Evolutionary conservation across 23 tunicate genomes (phyloP).

Genomic region (Botrylloides violaceus): DNA sequence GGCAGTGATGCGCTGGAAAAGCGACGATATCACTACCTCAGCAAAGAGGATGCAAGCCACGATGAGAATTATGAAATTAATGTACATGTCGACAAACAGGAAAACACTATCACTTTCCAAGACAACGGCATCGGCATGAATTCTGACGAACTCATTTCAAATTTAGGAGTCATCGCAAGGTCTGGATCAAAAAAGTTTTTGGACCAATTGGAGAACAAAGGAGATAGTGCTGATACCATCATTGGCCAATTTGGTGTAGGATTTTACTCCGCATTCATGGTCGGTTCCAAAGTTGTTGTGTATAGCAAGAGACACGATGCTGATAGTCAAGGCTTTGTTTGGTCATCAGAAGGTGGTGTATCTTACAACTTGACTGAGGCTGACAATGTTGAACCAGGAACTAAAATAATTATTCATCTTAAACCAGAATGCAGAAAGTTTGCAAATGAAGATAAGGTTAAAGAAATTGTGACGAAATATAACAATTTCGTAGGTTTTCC

Average conservation of each 20-base stretch:
- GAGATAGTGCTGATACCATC: slow-evolving; percentile 60
- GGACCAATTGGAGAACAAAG: slow-evolving; percentile 45
- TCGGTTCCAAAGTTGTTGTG: slow-evolving; percentile 79
- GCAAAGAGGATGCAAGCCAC: slow-evolving; percentile 16
- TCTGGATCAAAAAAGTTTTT: slow-evolving; percentile 88
- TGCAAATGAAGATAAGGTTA: slow-evolving; percentile 68
- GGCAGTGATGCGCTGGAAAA: slow-evolving; percentile 93
- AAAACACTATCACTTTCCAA: slow-evolving; percentile 83
- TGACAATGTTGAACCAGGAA: slow-evolving; percentile 59
- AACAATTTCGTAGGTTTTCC: slow-evolving; percentile 87
- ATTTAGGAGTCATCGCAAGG: slow-evolving; percentile 80
- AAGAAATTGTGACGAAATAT: slow-evolving; percentile 72
- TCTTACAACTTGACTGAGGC: slow-evolving; percentile 71
- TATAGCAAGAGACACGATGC: slow-evolving; percentile 65
- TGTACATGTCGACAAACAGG: slow-evolving; percentile 58
- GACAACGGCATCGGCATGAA: slow-evolving; percentile 97
- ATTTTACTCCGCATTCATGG: slow-evolving; percentile 94
- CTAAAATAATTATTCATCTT: slow-evolving; percentile 63
- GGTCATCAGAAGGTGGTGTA: slow-evolving; percentile 87
- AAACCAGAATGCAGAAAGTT: slow-evolving; percentile 89
- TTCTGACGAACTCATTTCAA: slow-evolving; percentile 55
- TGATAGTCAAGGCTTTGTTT: slow-evolving; percentile 64
- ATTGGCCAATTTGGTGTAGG: slow-evolving; percentile 99
- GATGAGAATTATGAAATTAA: slow-evolving; percentile 50
- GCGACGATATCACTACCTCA: slow-evolving; percentile 45